A percentile compares a stretch with the other conserved stretches of the same genome.
These are phyloP conservation scores for Parus major DNA, from an alignment of 2,113 vertebrate genomes.

Conservation along the genomic window DNA sequence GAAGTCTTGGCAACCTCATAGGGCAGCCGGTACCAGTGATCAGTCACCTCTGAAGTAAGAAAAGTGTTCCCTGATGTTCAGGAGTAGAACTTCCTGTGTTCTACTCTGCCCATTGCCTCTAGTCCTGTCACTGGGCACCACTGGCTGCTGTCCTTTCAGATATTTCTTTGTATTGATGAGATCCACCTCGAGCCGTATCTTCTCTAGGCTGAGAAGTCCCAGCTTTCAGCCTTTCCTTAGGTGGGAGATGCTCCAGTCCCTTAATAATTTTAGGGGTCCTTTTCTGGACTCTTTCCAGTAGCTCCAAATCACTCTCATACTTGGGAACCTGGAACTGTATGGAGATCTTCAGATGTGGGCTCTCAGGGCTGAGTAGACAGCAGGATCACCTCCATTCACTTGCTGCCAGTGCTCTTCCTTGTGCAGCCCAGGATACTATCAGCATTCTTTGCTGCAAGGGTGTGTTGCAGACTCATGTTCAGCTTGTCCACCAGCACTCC, in stretches of 20 bases:
- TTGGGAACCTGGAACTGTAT: neutral
- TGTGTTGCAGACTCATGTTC: neutral
- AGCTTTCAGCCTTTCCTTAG: neutral
- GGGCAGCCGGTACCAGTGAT: neutral
- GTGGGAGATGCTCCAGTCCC: neutral
- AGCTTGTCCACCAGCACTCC: neutral
- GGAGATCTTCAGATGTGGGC: neutral
- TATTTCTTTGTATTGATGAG: neutral
- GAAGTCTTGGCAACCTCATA: neutral
- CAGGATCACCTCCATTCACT: neutral
- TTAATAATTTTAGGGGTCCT: neutral
- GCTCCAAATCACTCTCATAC: neutral
- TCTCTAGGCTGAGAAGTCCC: neutral
- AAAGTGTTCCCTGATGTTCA: neutral
- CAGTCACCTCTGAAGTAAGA: rapidly evolving
- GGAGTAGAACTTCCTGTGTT: neutral
- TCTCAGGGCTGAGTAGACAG: neutral
- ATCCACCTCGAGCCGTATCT: neutral
- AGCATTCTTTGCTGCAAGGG: neutral
- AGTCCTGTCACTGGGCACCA: neutral
- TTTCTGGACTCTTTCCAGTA: neutral
- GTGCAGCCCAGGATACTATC: neutral
- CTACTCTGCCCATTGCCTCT: neutral
- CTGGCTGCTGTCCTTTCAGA: neutral
- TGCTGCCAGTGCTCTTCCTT: neutral